Evolutionary conservation across 2,888 invertebrate species (phyloP), one percentile per base, ranked within the genome.

Genomic region (Standfussiana lucernea): DNA sequence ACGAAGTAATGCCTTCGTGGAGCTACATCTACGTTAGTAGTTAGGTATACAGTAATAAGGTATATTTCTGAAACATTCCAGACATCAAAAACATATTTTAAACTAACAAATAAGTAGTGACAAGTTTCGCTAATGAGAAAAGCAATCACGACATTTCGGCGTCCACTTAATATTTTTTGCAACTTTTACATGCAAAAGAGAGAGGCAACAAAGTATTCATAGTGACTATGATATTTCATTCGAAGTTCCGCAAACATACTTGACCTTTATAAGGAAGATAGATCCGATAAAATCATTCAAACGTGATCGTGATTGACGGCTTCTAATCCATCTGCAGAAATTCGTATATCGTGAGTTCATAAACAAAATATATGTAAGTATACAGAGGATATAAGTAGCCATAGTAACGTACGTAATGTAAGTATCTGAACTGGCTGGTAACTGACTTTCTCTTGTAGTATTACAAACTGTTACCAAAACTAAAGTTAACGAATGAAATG

Each of bases 181-280:
- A 32, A 28, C 5, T n/a, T 59, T 80, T 50, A n/a, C n/a, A 1
- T 59, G n/a, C 2, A 28, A 53, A 53, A 28, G 4, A 10, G 18
- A 15, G 59, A 21, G 59, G 59, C 4, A 80, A 47, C 24, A 15
- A 64, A 53, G 45, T 72, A 56, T 40, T 56, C 2, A 21, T 53
- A 47, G 8, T 21, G 10, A n/a, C 5, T 37, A 21, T 45, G 18
- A 37, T 50, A 77, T 70, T 70, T 47, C 35, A 56, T 69, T 62
- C 2, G 15, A 64, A 59, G 56, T 67, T 59, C 47, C n/a, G n/a
- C 21, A 64, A 28, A 24, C 61, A 62, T 66, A 81, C 72, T 83
- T 79, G 84, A 81, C 81, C 84, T 81, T 66, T 73, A 40, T 45
- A 78, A 10, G 24, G 35, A 40, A 69, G 42, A 83, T 67, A 70